These are phyloP conservation scores for Rana temporaria DNA, from an alignment of 2,113 vertebrate species.

Conservation along the genomic window DNA sequence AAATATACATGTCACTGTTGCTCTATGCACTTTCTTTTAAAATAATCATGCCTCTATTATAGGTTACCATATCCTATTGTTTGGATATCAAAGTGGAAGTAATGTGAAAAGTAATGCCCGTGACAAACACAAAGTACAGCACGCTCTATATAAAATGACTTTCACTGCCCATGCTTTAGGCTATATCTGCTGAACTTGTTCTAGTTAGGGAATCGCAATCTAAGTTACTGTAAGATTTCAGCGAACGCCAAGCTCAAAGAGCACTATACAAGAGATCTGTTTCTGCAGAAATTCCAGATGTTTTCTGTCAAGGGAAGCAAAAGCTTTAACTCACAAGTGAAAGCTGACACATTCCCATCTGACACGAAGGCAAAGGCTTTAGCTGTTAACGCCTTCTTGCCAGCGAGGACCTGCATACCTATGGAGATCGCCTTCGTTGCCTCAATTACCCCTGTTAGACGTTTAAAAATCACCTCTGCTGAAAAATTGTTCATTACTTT, in stretches of 20 bases:
- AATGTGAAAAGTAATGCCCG: no score
- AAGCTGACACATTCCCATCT: conserved; percentile 56
- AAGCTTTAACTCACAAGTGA: conserved; percentile 55
- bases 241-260: neutral
- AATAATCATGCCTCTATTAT: no score
- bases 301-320: conserved; percentile 56
- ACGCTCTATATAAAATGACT: no score
- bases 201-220: neutral
- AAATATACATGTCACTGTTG: no score
- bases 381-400: conserved; percentile 53
- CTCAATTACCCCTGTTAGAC: neutral
- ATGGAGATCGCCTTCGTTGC: neutral
- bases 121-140: no score
- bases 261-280: conserved; percentile 35
- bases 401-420: conserved; percentile 28
- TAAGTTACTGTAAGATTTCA: conserved; percentile 20
- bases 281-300: conserved; percentile 53
- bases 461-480: no score
- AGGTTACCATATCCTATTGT: no score
- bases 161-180: neutral
- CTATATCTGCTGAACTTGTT: conserved; percentile 2
- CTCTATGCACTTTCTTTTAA: no score
- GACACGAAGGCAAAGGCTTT: conserved; percentile 46
- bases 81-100: no score
- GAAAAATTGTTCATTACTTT: no score